A percentile compares a stretch with the other conserved stretches of the same genome.
Conservation (phyloP, 1,140 invertebrate genomes). For the Monochamus saltuarius region DNA sequence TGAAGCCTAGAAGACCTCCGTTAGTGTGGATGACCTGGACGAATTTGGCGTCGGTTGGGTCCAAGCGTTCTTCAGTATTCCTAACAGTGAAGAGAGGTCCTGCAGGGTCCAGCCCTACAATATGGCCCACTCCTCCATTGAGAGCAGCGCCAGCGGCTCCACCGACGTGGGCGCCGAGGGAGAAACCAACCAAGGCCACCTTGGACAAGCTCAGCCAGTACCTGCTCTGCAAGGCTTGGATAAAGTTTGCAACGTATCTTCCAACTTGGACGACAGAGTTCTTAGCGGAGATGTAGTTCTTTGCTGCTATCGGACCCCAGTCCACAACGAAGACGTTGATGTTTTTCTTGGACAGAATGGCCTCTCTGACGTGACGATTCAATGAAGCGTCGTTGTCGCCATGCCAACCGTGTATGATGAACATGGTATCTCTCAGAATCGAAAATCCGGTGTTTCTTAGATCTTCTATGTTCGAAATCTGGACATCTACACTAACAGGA, state of each 20-base stretch:
- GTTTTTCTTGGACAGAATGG: slow-evolving; percentile 48
- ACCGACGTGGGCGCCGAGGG: slow-evolving; percentile 67
- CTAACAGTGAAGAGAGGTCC: slow-evolving; percentile 55
- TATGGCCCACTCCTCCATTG: slow-evolving; percentile 17
- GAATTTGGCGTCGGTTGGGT: slow-evolving; percentile 61
- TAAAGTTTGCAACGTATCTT: slow-evolving; percentile 53
- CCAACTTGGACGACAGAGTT: slow-evolving; percentile 57
- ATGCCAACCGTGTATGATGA: slow-evolving; percentile 47
- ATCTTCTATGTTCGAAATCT: too few species aligned
- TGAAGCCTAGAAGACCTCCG: slow-evolving; percentile 60
- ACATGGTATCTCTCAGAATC: too few species aligned
- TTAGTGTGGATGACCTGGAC: slow-evolving; percentile 68
- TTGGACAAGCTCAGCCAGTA: slow-evolving; percentile 54
- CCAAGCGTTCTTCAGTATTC: slow-evolving; percentile 56
- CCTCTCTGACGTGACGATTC: slow-evolving; percentile 47
- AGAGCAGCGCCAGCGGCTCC: slow-evolving; percentile 37
- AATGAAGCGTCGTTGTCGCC: slow-evolving; percentile 36
- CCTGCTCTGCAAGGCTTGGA: slow-evolving; percentile 53
- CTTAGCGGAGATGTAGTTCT: slow-evolving; percentile 53
- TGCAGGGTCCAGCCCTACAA: slow-evolving; percentile 55
- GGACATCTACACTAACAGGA: too few species aligned
- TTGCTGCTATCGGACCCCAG: slow-evolving; percentile 53
- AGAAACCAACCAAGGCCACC: slow-evolving; percentile 65
- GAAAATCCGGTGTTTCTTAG: too few species aligned
- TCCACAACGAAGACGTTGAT: slow-evolving; percentile 62